Conservation (phyloP, 2,113 vertebrate genomes). For the Stegostoma tigrinum region DNA sequence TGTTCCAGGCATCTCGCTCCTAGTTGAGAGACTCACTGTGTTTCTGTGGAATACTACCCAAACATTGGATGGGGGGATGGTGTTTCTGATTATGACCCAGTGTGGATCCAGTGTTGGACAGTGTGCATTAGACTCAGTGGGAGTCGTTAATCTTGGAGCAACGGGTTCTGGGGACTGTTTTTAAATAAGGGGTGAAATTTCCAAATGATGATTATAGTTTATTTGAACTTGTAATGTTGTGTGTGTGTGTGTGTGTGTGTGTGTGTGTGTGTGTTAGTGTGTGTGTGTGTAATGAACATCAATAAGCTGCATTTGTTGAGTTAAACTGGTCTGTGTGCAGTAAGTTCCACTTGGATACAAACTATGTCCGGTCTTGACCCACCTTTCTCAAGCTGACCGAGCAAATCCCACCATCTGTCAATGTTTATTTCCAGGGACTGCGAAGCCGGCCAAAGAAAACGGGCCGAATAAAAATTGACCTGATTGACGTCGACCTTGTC, state of each 20-base stretch:
- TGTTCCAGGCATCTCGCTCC: neutral
- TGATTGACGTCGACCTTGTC: conserved; percentile 93
- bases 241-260: too few relatives aligned
- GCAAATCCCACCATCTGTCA: neutral
- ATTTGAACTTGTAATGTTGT: neutral
- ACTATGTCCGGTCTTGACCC: neutral
- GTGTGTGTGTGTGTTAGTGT: neutral
- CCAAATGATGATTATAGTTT: neutral
- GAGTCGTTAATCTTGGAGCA: neutral
- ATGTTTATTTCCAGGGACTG: conserved; percentile 62
- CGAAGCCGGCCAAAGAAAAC: conserved; percentile 84
- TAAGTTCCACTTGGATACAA: neutral
- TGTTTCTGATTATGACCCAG: neutral
- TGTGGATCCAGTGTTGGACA: neutral
- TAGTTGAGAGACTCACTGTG: neutral
- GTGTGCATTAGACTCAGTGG: neutral
- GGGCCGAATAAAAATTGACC: conserved; percentile 80
- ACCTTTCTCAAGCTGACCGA: neutral
- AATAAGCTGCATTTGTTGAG: neutral
- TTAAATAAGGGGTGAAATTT: neutral
- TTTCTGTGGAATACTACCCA: neutral
- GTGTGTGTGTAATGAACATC: neutral
- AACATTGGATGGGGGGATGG: neutral
- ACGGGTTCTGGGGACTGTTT: neutral
- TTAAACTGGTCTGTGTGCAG: neutral